Conservation (phyloP, 2,797 vertebrate species). For the Leuciscus waleckii region DNA sequence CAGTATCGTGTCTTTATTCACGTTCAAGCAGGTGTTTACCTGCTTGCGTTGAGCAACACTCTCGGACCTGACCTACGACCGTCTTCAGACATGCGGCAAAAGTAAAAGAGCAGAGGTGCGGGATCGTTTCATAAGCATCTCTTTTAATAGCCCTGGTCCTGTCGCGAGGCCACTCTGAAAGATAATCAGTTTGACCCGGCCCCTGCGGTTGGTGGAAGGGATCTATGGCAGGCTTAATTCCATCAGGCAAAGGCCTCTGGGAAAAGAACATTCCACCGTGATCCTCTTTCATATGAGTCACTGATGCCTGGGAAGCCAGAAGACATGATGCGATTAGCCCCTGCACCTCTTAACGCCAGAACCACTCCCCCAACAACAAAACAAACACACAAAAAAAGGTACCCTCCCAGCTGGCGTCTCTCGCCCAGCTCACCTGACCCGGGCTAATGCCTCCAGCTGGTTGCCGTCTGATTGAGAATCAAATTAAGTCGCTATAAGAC, state of each 20-base stretch:
- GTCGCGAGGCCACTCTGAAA: slow-evolving; percentile 59
- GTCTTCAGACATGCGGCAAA: slow-evolving; percentile 13
- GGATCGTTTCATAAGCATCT: slow-evolving; percentile 50
- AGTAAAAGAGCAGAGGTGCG: slow-evolving; percentile 35
- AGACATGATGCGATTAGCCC: slow-evolving; percentile 82
- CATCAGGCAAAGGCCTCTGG: slow-evolving; percentile 80
- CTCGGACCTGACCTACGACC: background rate
- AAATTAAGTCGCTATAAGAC: slow-evolving; percentile 42
- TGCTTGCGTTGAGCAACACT: background rate
- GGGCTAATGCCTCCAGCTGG: slow-evolving; percentile 22
- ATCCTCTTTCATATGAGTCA: slow-evolving; percentile 87
- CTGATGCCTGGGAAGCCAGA: slow-evolving; percentile 80
- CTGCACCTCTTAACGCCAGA: slow-evolving; percentile 73
- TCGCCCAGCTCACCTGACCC: slow-evolving; percentile 7
- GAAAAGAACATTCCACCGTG: slow-evolving; percentile 89
- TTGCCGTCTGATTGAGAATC: slow-evolving; percentile 6
- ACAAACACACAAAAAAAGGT: slow-evolving; percentile 53
- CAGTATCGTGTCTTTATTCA: background rate
- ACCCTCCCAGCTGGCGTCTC: slow-evolving; percentile 9
- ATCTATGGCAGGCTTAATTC: slow-evolving; percentile 84
- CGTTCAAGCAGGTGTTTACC: slow-evolving; percentile 21
- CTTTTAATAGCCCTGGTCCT: slow-evolving; percentile 61
- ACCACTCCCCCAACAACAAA: slow-evolving; percentile 58
- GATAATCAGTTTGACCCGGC: slow-evolving; percentile 84
- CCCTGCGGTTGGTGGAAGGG: slow-evolving; percentile 77